Conservation (phyloP, 2,113 vertebrate genomes). For the Pseudolaguvia tuberculata region DNA sequence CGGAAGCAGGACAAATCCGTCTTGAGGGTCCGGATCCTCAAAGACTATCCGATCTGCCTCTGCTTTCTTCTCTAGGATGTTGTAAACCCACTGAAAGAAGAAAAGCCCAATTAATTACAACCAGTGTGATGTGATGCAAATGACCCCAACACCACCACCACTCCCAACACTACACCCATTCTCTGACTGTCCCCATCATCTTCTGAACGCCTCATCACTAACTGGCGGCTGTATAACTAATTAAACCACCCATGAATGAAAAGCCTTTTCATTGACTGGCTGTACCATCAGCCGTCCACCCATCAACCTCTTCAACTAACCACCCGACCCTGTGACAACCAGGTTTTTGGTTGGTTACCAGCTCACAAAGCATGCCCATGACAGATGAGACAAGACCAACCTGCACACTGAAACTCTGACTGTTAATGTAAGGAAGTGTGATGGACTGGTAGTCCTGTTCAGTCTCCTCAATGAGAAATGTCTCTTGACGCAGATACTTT, state of each 20-base stretch:
- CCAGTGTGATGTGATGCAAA: neutral
- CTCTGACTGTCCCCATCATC: too few relatives aligned
- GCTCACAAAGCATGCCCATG: neutral
- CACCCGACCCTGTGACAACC: neutral
- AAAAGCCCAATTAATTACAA: neutral
- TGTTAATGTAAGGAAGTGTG: constrained; percentile 81
- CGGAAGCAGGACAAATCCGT: constrained; percentile 87
- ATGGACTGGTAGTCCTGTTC: constrained; percentile 76
- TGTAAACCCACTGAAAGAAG: constrained; percentile 84
- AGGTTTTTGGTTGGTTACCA: neutral
- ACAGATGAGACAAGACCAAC: constrained; percentile 53
- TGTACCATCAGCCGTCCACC: too few relatives aligned
- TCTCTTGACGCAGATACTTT: constrained; percentile 82
- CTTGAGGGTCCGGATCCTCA: constrained; percentile 79
- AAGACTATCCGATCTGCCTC: constrained; percentile 82
- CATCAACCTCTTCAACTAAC: too few relatives aligned
- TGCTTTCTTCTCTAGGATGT: constrained; percentile 94
- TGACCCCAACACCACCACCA: neutral
- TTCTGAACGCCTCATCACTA: too few relatives aligned
- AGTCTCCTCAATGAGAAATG: constrained; percentile 76
- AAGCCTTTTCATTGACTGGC: too few relatives aligned
- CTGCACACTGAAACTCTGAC: constrained; percentile 87
- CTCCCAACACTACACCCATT: too few relatives aligned
- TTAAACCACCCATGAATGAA: neutral
- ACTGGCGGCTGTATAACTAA: too few relatives aligned